Evolutionary conservation across 2,113 vertebrate species (phyloP).

Genomic region (Syngnathoides biaculeatus): DNA sequence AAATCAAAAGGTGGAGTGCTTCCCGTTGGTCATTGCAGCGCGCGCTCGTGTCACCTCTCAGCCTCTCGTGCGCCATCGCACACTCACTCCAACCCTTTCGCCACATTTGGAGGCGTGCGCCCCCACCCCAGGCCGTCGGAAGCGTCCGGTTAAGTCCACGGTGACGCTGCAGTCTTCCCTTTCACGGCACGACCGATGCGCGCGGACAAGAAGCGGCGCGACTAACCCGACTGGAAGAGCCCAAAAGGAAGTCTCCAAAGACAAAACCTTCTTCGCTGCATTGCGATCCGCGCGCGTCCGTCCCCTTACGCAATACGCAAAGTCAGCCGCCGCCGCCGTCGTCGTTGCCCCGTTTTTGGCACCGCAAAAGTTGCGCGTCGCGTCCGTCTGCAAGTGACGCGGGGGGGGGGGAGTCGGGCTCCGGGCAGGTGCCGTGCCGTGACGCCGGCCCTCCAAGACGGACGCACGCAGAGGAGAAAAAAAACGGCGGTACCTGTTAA

Average conservation of each 20-base stretch:
- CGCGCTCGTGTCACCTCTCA: slow-evolving; percentile 15
- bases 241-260: not conserved
- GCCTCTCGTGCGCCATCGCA: slow-evolving; percentile 15
- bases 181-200: slow-evolving; percentile 42
- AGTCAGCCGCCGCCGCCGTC: slow-evolving; percentile 60
- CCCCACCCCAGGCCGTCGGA: slow-evolving; percentile 12
- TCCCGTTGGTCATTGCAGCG: no score
- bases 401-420: not conserved
- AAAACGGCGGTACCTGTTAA: slow-evolving; percentile 55
- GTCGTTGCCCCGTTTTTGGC: no score
- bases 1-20: no score
- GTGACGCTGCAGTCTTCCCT: slow-evolving; percentile 77
- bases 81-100: slow-evolving; percentile 16
- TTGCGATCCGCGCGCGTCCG: slow-evolving; percentile 13
- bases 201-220: no score
- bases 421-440: not conserved
- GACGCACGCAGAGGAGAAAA: slow-evolving; percentile 1
- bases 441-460: slow-evolving; percentile 24
- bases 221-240: not conserved
- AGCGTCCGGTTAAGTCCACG: slow-evolving; percentile 69
- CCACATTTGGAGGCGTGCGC: slow-evolving; percentile 18
- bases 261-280: slow-evolving; percentile 8
- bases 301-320: slow-evolving; percentile 51
- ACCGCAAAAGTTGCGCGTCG: slow-evolving; percentile 15
- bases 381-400: not conserved